Evolutionary conservation across 2,888 invertebrate species (phyloP).

Genomic region (Homarus gammarus): DNA sequence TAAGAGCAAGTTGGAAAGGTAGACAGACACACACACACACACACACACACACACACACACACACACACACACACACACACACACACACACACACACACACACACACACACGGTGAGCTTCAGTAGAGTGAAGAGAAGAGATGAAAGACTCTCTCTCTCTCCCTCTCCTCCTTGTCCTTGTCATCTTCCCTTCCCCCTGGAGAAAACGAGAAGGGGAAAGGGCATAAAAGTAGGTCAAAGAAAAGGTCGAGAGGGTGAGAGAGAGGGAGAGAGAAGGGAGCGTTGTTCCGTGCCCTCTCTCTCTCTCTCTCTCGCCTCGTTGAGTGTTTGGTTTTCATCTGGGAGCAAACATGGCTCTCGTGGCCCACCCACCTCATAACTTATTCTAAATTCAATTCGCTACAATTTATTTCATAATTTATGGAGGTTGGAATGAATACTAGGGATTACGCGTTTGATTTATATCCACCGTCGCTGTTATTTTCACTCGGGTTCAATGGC

Average conservation of each 20-base stretch:
- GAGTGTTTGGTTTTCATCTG: neutral
- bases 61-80: neutral
- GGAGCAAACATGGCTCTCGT: neutral
- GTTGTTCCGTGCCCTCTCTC: neutral
- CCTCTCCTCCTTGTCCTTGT: too few species aligned
- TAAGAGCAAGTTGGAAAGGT: too few species aligned
- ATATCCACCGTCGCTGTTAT: neutral
- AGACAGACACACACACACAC: too few species aligned
- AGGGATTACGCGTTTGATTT: neutral
- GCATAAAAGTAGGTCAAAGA: neutral
- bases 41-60: too few species aligned
- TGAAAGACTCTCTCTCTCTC: neutral
- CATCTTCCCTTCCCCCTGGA: too few species aligned
- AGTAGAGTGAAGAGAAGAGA: too few species aligned
- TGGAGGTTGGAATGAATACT: neutral
- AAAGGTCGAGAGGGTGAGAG: conserved; percentile 15
- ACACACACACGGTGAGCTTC: neutral
- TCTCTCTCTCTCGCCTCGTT: too few species aligned
- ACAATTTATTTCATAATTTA: conserved; percentile 15
- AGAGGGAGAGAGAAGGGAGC: conserved; percentile 22
- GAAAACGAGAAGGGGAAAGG: neutral
- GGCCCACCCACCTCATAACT: conserved; percentile 16
- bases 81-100: neutral
- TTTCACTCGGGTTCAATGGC: too few species aligned
- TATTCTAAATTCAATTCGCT: conserved; percentile 12